Evolutionary conservation across 1,140 invertebrate genomes (phyloP).

Genomic region (Polypedilum vanderplanki): DNA sequence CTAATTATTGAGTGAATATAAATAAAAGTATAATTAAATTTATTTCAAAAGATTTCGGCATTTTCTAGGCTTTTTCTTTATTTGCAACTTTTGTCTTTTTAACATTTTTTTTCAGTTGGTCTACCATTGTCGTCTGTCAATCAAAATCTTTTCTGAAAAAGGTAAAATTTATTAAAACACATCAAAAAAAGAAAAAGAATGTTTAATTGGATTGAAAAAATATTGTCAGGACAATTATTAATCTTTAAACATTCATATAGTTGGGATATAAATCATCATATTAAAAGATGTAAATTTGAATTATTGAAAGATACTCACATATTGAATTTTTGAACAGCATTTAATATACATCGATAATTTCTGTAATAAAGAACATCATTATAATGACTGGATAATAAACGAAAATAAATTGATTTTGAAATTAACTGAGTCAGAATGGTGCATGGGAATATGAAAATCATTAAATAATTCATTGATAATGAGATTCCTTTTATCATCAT

Average conservation of each 20-base stretch:
- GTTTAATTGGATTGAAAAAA: background rate
- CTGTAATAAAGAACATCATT: background rate
- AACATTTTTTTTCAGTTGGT: no score
- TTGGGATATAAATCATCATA: conserved; percentile 22
- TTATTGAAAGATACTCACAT: background rate
- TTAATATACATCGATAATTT: background rate
- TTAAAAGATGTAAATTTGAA: background rate
- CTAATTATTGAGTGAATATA: conserved; percentile 21
- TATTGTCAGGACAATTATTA: background rate
- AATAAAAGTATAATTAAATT: background rate
- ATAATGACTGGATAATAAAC: background rate
- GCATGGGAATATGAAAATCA: conserved; percentile 17
- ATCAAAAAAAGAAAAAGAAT: background rate
- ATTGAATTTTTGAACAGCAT: background rate
- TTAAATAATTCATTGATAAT: background rate
- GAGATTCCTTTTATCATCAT: background rate
- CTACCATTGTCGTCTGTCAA: background rate
- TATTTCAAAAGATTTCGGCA: background rate
- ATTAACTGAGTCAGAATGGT: conserved; percentile 13
- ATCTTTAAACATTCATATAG: conserved; percentile 26
- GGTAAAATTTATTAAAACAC: background rate
- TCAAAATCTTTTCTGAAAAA: background rate
- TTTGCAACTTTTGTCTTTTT: background rate
- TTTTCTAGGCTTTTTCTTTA: background rate
- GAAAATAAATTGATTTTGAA: background rate